Conservation (phyloP, 1,140 invertebrate species). For the Portunus trituberculatus region DNA sequence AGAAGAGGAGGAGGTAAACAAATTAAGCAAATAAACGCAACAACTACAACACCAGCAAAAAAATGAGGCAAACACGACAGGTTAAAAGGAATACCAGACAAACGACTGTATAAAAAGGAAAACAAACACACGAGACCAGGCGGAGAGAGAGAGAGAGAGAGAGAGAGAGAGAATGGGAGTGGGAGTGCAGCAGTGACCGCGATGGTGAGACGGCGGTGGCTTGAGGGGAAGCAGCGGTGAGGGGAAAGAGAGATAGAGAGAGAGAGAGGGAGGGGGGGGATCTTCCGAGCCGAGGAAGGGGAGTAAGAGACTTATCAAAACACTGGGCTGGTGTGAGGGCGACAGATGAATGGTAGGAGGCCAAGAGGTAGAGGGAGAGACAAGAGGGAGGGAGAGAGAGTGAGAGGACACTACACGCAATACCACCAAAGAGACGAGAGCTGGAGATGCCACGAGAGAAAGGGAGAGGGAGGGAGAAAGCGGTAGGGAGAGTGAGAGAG, state of each 20-base stretch:
- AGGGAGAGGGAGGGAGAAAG: background rate
- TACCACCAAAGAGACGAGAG: constrained; percentile 1
- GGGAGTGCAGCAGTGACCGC: background rate
- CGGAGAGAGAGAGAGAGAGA: background rate
- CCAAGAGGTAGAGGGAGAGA: constrained; percentile 44
- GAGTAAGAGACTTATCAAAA: constrained; percentile 23
- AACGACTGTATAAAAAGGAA: too few relatives aligned
- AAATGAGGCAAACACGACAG: too few relatives aligned
- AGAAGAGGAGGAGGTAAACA: too few relatives aligned
- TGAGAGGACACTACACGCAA: constrained; percentile 4
- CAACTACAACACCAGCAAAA: too few relatives aligned
- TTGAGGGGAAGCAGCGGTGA: background rate
- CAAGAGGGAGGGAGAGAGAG: constrained; percentile 27
- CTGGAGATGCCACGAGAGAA: constrained; percentile 2
- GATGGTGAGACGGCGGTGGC: background rate
- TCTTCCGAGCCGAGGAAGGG: background rate
- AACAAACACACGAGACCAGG: background rate
- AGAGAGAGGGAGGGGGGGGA: background rate
- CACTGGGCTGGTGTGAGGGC: background rate
- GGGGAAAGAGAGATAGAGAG: background rate
- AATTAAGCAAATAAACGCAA: too few relatives aligned
- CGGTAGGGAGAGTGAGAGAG: background rate
- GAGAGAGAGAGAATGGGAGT: background rate
- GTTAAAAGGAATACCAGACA: too few relatives aligned
- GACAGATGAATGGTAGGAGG: constrained; percentile 2